A percentile compares a stretch with the other conserved stretches of the same genome.
Evolutionary conservation across 2,888 invertebrate genomes (phyloP).

Genomic region (Stomorhina lunata): DNA sequence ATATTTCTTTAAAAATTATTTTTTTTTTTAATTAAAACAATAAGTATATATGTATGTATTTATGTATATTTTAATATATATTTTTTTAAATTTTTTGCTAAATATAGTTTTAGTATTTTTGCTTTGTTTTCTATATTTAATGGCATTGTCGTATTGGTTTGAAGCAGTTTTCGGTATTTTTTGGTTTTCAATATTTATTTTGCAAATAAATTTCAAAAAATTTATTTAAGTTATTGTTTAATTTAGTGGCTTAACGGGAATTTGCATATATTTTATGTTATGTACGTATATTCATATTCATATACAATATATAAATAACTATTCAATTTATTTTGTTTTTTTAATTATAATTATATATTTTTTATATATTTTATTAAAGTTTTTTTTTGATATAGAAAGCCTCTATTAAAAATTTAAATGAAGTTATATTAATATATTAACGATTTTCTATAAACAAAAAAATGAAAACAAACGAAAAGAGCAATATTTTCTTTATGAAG

Average conservation of each 20-base stretch:
- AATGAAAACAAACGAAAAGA: too few relatives aligned
- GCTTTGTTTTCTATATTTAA: slow-evolving; percentile 56
- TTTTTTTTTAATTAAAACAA: slow-evolving; percentile 49
- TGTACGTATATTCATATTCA: slow-evolving; percentile 49
- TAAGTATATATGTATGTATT: slow-evolving; percentile 47
- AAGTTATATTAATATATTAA: background rate
- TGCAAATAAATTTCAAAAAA: slow-evolving; percentile 68
- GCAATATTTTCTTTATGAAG: too few relatives aligned
- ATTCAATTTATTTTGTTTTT: slow-evolving; percentile 31
- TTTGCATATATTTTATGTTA: slow-evolving; percentile 70
- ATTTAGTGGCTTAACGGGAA: slow-evolving; percentile 76
- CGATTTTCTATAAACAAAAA: too few relatives aligned
- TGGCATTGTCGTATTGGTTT: slow-evolving; percentile 62
- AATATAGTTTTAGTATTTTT: slow-evolving; percentile 64
- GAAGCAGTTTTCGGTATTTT: slow-evolving; percentile 55
- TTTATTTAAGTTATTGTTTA: slow-evolving; percentile 70
- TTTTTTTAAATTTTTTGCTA: slow-evolving; percentile 29
- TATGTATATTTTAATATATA: slow-evolving; percentile 32
- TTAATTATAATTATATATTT: slow-evolving; percentile 62
- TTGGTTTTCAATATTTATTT: slow-evolving; percentile 39
- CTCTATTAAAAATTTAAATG: background rate
- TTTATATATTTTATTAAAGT: slow-evolving; percentile 53
- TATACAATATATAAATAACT: slow-evolving; percentile 47
- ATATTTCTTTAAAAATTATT: slow-evolving; percentile 16
- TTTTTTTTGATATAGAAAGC: slow-evolving; percentile 14